Evolutionary conservation across 1,140 invertebrate species (phyloP).

Genomic region (Saccostrea echinata): DNA sequence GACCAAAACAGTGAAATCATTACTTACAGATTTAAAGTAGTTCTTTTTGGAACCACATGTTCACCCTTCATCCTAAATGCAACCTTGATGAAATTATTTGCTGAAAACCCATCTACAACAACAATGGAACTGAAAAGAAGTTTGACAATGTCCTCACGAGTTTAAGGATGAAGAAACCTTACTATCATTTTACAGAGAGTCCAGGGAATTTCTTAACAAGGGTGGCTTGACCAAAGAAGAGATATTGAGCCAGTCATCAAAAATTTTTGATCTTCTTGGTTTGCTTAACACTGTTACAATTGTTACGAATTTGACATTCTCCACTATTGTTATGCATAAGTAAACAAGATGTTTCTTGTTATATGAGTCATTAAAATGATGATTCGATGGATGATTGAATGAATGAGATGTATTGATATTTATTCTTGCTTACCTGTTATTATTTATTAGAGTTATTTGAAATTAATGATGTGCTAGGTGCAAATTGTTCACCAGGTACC

Average conservation of each 20-base stretch:
- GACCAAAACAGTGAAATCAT: slow-evolving; percentile 25
- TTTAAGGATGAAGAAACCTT: not conserved
- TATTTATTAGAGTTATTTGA: too few relatives aligned
- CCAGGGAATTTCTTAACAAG: slow-evolving; percentile 23
- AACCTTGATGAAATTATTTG: not conserved
- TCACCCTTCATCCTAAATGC: slow-evolving; percentile 45
- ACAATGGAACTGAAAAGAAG: not conserved
- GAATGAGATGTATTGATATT: too few relatives aligned
- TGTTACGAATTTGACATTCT: too few relatives aligned
- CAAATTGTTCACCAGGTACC: too few relatives aligned
- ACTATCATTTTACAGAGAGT: slow-evolving; percentile 27
- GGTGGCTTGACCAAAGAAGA: not conserved
- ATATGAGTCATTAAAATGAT: too few relatives aligned
- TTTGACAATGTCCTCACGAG: slow-evolving; percentile 50
- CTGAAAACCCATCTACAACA: not conserved
- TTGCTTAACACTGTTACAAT: slow-evolving; percentile 49
- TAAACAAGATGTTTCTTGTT: too few relatives aligned
- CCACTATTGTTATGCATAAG: too few relatives aligned
- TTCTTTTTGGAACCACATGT: slow-evolving; percentile 41
- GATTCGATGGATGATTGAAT: too few relatives aligned
- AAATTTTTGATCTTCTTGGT: slow-evolving; percentile 55
- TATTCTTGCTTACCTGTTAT: too few relatives aligned
- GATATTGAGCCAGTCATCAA: slow-evolving; percentile 51
- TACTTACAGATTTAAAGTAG: slow-evolving; percentile 40
- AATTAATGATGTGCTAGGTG: too few relatives aligned